Evolutionary conservation across 2,797 vertebrate species (phyloP), one percentile per base, ranked within the genome.

Genomic region (Phoxinus dragarum): DNA sequence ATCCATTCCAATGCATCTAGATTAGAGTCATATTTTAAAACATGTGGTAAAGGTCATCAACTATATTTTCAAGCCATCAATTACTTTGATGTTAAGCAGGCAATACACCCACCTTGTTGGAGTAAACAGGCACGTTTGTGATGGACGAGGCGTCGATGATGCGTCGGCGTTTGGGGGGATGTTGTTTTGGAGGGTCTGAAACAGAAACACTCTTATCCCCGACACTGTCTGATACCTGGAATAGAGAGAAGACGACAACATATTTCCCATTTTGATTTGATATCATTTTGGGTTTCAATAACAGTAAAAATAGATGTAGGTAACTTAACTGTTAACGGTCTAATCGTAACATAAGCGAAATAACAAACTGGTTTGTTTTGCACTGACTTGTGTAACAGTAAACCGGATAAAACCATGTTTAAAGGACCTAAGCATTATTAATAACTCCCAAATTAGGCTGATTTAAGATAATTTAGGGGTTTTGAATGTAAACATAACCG

Each of bases 121-220:
- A 94, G 90, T 96, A 96, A 9, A 96, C 87, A 0, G 94, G 93
- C 1, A 94, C 94, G 0, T 94, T 88, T 7, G 90, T 81, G 31
- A 96, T 85, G 1, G 92, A 88, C 0, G 94, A 92, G 0, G 94
- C 89, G 88, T 95, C 92, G 0, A 95, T 93, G 85, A 96, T 89
- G 68, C 94, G 92, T 2, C 95, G 47, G 2, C 94, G 94, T 88
- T 95, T 96, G 36, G 91, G 88, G 0, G 88, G 90, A 66, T 66
- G 64, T 0, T 89, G 90, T 67, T 86, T 88, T 72, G 75, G 71
- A 34, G 40, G 90, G 4, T 88, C 90, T 21, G 12, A 17, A 0
- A 36, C 21, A n/a, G 52, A 17, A 31, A 67, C 27, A 38, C 47
- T 84, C 1, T 1, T 3, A 4, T 93, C 90, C 0, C 54, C 84